phyloP scores from a whole-genome alignment of 2,797 vertebrate genomes.

The Diplodus sargus region DNA sequence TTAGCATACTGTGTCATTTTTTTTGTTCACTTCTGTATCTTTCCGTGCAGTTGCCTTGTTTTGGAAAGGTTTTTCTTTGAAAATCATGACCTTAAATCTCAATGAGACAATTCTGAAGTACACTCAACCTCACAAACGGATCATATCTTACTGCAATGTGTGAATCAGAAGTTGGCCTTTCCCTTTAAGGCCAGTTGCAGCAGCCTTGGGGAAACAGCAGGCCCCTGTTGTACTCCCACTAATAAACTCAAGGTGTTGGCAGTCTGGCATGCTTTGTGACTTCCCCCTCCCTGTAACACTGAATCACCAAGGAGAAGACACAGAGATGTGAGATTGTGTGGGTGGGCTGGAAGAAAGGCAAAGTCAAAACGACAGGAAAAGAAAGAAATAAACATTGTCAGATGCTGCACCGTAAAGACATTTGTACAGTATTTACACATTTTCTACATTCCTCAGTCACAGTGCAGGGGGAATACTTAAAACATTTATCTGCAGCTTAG shows the following conservation, averaged over 20 bases:
- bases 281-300: conserved; percentile 23
- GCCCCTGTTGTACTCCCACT: conserved; percentile 26
- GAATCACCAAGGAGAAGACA: conserved; percentile 39
- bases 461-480: conserved; percentile 2
- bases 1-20: background rate
- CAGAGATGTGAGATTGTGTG: conserved; percentile 44
- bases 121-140: background rate
- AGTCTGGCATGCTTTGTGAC: conserved; percentile 20
- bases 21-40: background rate
- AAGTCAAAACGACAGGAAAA: background rate
- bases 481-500: conserved; percentile 37
- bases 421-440: conserved; percentile 19
- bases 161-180: background rate
- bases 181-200: conserved; percentile 13
- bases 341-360: conserved; percentile 33
- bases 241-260: conserved; percentile 49
- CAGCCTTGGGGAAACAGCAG: conserved; percentile 15
- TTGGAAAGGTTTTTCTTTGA: background rate
- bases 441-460: conserved; percentile 26
- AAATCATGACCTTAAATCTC: background rate
- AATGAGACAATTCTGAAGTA: background rate
- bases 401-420: background rate
- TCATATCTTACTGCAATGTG: background rate
- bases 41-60: background rate
- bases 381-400: conserved; percentile 14